Evolutionary conservation across 2,888 invertebrate genomes (phyloP), one percentile per base, ranked within the genome.

Genomic region (Tridacna gigas): DNA sequence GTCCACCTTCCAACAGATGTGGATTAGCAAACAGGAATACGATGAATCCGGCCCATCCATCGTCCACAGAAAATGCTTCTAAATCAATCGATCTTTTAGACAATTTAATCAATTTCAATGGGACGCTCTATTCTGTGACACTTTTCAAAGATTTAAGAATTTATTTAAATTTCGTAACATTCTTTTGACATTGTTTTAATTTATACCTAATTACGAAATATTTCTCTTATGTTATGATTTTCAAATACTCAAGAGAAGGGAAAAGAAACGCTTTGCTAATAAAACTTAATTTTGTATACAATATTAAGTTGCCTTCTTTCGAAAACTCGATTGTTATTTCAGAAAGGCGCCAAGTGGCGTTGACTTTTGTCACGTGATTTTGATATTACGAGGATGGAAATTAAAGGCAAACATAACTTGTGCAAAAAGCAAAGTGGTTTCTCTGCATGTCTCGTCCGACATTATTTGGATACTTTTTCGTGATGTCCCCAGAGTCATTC

Each of bases 31-130:
- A 25, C 71, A 71, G 51, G 71, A 71, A 51, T 71, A 71, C 51
- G 71, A 71, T n/a, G 71, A 71, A 51, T 71, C 71, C 51, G 71
- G 71, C 71, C 71, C 71, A 71, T 71, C 71, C 71, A 71, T 71
- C 71, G 71, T 71, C 71, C 71, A 71, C 71, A 71, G 71, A 51
- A 71, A 71, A 71, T 98, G 98, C 69, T 79, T 79, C 79, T 79
- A 79, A 79, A n/a, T 56, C n/a, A 71, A 25, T 71, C 71, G 71
- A 71, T 71, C 71, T 71, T 25, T 51, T 71, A 51, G 71, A 71
- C 71, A 71, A 12, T 71, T 71, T 71, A 71, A 71, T 51, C 47
- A 71, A 71, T 71, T 71, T 20, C 22, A 71, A 71, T 71, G 71
- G 71, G 47, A 71, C 71, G 51, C 71, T 48, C 45, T 51, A 22